A percentile compares a stretch with the other conserved stretches of the same genome.
phyloP scores from a whole-genome alignment of 2,888 invertebrate species.

The Oeneis ivallda region DNA sequence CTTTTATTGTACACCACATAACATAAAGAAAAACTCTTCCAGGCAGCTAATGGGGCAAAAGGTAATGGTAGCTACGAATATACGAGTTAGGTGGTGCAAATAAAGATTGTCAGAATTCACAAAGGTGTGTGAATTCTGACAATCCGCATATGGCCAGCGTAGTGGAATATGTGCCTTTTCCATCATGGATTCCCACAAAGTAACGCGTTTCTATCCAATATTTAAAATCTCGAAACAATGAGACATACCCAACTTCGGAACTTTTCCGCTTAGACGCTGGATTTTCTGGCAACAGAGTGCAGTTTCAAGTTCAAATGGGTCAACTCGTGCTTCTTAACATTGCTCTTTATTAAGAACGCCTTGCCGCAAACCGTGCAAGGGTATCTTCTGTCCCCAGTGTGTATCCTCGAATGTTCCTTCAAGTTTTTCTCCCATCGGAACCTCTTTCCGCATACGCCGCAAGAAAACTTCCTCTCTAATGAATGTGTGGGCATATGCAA shows the following conservation, averaged over 20 bases:
- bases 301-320: background rate
- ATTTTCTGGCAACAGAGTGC: background rate
- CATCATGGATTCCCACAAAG: too few species aligned
- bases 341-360: slow-evolving; percentile 47
- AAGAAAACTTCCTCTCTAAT: slow-evolving; percentile 1
- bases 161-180: too few species aligned
- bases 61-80: too few species aligned
- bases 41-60: too few species aligned
- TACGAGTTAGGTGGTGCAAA: too few species aligned
- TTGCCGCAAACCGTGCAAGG: slow-evolving; percentile 50
- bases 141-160: too few species aligned
- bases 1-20: too few species aligned
- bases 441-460: slow-evolving; percentile 33
- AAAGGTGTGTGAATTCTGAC: too few species aligned
- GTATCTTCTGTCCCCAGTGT: slow-evolving; percentile 47
- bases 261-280: background rate
- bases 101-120: too few species aligned
- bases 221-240: background rate
- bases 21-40: too few species aligned
- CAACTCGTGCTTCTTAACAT: slow-evolving; percentile 47
- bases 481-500: slow-evolving; percentile 9
- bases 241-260: background rate
- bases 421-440: slow-evolving; percentile 37
- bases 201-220: too few species aligned
- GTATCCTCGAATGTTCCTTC: slow-evolving; percentile 47